Conservation (phyloP, 2,113 vertebrate genomes). For the Podocnemis expansa region DNA sequence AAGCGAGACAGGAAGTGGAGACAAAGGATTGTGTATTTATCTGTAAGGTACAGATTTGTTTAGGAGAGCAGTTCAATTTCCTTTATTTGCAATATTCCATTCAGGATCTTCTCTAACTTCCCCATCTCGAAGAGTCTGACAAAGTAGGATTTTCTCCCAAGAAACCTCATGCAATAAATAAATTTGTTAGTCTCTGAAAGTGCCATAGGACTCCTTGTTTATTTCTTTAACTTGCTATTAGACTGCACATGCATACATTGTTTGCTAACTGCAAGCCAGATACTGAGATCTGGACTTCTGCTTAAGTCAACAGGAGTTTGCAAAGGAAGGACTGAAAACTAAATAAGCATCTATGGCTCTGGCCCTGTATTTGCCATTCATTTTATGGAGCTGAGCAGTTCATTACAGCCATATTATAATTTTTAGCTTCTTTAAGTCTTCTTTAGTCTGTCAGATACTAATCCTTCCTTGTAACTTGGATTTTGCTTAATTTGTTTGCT, state of each 20-base stretch:
- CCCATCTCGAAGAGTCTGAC: too few species aligned
- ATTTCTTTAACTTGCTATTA: not conserved
- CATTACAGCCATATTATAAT: constrained; percentile 2
- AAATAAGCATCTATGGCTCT: not conserved
- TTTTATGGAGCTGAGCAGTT: constrained; percentile 9
- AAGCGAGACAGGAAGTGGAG: fast-evolving
- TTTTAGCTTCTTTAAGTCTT: constrained; percentile 31
- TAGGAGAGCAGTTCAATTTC: not conserved
- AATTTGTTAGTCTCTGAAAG: too few species aligned
- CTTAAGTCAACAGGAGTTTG: not conserved
- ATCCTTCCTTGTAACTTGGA: not conserved
- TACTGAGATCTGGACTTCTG: not conserved
- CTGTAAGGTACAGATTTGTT: fast-evolving
- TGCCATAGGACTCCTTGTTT: too few species aligned
- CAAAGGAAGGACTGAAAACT: not conserved
- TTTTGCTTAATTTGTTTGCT: constrained; percentile 36
- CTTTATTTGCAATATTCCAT: not conserved
- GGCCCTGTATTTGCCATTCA: not conserved
- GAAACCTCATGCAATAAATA: too few species aligned
- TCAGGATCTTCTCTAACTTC: not conserved
- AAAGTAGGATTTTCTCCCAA: too few species aligned
- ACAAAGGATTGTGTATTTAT: fast-evolving
- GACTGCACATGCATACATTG: not conserved
- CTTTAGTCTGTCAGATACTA: constrained; percentile 31
- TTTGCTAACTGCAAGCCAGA: fast-evolving